Percentiles rank a stretch among this genome's conserved stretches.
Evolutionary conservation across 2,113 vertebrate species (phyloP).

Genomic region (Ceratotherium simum): DNA sequence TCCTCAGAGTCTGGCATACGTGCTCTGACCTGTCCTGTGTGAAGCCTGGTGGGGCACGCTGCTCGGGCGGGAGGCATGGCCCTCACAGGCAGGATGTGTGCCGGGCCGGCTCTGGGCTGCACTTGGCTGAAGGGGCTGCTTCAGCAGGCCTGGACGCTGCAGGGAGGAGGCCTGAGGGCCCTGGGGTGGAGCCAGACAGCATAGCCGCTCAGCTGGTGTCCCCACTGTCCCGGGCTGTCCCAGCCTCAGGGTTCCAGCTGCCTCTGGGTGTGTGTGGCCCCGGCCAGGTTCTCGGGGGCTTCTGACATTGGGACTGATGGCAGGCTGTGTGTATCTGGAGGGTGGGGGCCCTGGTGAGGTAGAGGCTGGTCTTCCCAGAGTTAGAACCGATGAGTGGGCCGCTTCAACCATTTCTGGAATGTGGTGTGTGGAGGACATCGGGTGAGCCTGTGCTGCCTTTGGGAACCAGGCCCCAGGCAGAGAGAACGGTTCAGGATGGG

Average conservation of each 20-base stretch:
- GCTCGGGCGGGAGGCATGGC: background rate
- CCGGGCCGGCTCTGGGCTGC: background rate
- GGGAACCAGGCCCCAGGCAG: background rate
- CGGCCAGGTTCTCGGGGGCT: background rate
- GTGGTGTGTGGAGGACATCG: background rate
- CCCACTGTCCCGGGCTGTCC: background rate
- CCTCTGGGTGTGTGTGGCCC: background rate
- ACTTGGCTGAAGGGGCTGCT: background rate
- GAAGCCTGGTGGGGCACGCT: background rate
- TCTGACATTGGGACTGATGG: background rate
- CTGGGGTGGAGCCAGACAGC: background rate
- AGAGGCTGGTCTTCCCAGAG: background rate
- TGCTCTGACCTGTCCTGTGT: background rate
- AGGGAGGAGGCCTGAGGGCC: background rate
- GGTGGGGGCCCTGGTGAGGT: background rate
- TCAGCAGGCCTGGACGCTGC: background rate
- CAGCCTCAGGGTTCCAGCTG: background rate
- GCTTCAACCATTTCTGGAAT: background rate
- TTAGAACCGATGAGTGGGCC: background rate
- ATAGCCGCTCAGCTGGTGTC: background rate
- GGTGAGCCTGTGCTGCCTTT: no score
- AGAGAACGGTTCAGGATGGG: background rate
- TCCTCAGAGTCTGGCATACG: background rate
- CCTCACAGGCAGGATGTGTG: fast-evolving
- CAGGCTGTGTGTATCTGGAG: background rate